phyloP scores from a whole-genome alignment of 2,797 vertebrate species.

The Galago senegalensis region DNA sequence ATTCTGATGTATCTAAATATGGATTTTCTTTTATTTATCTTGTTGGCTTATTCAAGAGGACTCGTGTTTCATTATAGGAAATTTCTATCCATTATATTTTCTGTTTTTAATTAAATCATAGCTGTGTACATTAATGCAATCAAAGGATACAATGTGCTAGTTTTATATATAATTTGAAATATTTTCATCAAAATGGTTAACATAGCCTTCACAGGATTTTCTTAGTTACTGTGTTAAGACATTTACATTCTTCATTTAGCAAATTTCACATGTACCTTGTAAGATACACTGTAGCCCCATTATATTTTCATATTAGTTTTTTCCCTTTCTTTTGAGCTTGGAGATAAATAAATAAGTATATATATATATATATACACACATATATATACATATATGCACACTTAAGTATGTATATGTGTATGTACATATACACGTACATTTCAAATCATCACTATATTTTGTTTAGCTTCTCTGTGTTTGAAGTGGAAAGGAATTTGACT shows the following conservation, averaged over 20 bases:
- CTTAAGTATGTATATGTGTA: no score
- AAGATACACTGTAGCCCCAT: neutral
- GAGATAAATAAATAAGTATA: neutral
- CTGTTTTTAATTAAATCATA: no score
- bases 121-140: no score
- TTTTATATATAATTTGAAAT: no score
- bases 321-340: conserved; percentile 33
- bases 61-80: conserved; percentile 52
- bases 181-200: no score
- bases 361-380: accelerated
- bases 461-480: conserved; percentile 58
- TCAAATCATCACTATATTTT: neutral
- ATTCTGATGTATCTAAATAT: neutral
- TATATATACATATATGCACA: neutral
- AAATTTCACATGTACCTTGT: no score
- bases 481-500: neutral
- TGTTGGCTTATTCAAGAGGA: conserved; percentile 13
- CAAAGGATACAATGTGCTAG: no score
- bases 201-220: no score
- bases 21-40: conserved; percentile 45
- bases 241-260: no score
- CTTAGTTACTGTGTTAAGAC: no score
- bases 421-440: neutral
- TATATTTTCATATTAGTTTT: conserved; percentile 8
- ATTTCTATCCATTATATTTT: neutral